These are phyloP conservation scores for Cinclus mexicanus DNA, from an alignment of 2,113 vertebrate species.

Conservation along the genomic window DNA sequence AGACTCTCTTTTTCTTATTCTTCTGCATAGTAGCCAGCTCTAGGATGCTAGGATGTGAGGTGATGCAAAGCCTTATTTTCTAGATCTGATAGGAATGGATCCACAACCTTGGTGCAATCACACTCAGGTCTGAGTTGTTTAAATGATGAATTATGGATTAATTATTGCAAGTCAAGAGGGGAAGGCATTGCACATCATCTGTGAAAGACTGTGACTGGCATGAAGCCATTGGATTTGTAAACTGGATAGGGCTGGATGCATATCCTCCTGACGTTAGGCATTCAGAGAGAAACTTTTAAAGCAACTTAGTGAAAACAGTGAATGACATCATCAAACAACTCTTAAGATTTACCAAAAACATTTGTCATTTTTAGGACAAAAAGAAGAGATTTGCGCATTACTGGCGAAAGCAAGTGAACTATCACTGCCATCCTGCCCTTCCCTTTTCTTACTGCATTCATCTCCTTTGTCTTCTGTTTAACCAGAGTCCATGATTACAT, in stretches of 20 bases:
- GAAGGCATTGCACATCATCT: background rate
- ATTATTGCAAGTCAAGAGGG: background rate
- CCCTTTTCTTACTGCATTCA: background rate
- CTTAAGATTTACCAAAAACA: background rate
- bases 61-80: background rate
- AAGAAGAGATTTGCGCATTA: background rate
- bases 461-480: background rate
- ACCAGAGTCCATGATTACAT: background rate
- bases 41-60: background rate
- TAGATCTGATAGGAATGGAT: background rate
- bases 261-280: background rate
- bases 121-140: fast-evolving
- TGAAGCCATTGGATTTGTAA: background rate
- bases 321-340: background rate
- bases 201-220: background rate
- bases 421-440: background rate
- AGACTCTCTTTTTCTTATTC: background rate
- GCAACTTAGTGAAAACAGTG: background rate
- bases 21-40: background rate
- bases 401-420: background rate
- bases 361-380: background rate
- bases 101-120: background rate
- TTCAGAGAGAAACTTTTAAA: background rate
- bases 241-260: background rate
- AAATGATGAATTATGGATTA: background rate